These are phyloP conservation scores for Philotrypesis tridentata DNA, from an alignment of 1,140 invertebrate genomes.

Conservation along the genomic window DNA sequence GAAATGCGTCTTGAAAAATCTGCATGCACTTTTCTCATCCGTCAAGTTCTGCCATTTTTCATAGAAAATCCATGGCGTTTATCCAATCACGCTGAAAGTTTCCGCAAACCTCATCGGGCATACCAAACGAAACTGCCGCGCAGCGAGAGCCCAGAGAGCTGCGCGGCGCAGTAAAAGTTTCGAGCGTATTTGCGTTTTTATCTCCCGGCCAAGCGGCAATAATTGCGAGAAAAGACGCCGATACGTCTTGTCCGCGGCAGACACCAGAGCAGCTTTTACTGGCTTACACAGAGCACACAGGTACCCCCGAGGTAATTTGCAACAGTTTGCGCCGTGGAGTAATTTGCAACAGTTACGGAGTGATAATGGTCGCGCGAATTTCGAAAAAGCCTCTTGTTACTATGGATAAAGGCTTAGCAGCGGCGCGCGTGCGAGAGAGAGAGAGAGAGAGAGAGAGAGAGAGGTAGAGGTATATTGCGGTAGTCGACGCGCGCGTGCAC, in stretches of 20 bases:
- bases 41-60: background rate
- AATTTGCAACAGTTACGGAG: constrained; percentile 28
- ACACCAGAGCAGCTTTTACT: background rate
- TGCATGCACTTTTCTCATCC: background rate
- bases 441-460: background rate
- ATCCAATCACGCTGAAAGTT: background rate
- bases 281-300: background rate
- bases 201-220: background rate
- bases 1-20: background rate
- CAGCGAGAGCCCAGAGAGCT: background rate
- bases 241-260: background rate
- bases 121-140: background rate
- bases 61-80: background rate
- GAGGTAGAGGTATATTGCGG: background rate
- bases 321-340: constrained; percentile 10
- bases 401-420: background rate
- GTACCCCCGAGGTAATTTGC: constrained; percentile 13
- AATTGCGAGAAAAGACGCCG: background rate
- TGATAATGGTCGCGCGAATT: constrained; percentile 32
- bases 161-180: background rate
- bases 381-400: constrained; percentile 6
- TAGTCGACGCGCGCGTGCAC: background rate
- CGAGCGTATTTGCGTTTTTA: constrained; percentile 21
- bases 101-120: background rate
- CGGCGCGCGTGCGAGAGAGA: background rate